Base-by-base conservation (phyloP, 2,113 vertebrate genomes). In the Galbula dea region DNA sequence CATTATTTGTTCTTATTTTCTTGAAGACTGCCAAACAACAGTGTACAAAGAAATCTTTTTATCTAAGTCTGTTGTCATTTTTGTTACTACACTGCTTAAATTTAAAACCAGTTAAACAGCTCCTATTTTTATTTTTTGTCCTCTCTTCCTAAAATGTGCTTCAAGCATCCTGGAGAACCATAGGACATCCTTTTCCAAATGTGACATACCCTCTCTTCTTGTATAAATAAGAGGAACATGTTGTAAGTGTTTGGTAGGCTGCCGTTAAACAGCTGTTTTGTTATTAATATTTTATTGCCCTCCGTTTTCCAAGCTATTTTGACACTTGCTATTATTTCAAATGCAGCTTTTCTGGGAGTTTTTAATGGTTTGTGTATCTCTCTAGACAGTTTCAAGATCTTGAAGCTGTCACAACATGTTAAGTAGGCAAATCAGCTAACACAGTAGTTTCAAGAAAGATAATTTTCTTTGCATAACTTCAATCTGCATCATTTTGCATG, bases 351-450 rank as follows among this genome's bases (percentile, higher is more conserved):
- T 97, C 93, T 95, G 95, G 83, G 97, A 96, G 68, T 94, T 92
- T 96, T 93, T 95, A 97, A 97, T 97, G 94, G 96, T 97, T 97
- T 96, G 88, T 94, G 86, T 96, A 95, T 98, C 96, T 97, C 92
- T 95, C 85, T 55, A 80, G 96, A 91, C 94, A 91, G 75, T 94
- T 98, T 97, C 95, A 94, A 93, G 92, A 97, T 95, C 86, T 91
- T 94, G 96, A 93, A 92, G 95, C 94, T 97, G 96, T 97, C 96
- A 93, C 89, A 95, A 92, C 96, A 94, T 91, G 93, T 93, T 96
- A 97, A 91, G 93, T 94, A 93, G 96, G 95, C 95, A 94, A 97
- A 96, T 95, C 93, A 96, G 71, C 94, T 78, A 92, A 95, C 86
- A 81, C 74, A 84, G 93, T 95, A 95, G 94, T 96, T 92, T 90